Evolutionary conservation across 1,140 invertebrate species (phyloP), one percentile per base, ranked within the genome.

Genomic region (Penaeus japonicus): DNA sequence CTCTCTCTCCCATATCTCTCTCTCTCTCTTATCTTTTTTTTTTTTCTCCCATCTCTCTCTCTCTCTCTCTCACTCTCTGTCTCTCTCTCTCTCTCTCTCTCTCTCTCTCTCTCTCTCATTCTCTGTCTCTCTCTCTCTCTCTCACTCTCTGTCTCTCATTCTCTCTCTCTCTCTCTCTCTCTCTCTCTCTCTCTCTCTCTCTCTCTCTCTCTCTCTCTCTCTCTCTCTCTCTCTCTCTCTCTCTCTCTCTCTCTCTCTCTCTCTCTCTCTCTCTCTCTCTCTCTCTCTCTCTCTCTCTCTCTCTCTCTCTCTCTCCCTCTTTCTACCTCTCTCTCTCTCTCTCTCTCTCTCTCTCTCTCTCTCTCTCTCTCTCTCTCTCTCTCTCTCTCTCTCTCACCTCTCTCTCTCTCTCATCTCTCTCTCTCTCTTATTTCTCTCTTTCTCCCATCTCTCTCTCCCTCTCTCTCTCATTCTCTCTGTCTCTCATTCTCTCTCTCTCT

Each of bases 191-290:
- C 32, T 65, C 30, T 84, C 12, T 17, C 12, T 17, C 12, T 65
- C 57, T 83, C 47, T 65, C 57, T n/a, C 24, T 47, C 18, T 54
- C 54, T 24, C 3, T 22, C 32, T 53, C 27, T 18, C 47, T 7
- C 75, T 30, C 32, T 85, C 81, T 57, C 57, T 80, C 80, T 57
- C 79, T 55, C 86, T 75, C 20, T 18, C 65, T 57, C 17, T 53
- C 65, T 90, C 73, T 59, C 59, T 75, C 73, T 65, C 78, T 65
- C 35, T 22, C 39, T 90, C 32, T 32, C 78, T 35, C 47, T 53
- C 80, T 89, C 55, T 30, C 75, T 65, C 62, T 75, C n/a, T 57
- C 39, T 77, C 5, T 27, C 65, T 35, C 47, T 53, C 87, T 39
- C 32, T 85, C 65, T 35, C 59, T 62, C 73, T 15, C 24, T 65